phyloP scores from a whole-genome alignment of 2,113 vertebrate genomes.

The Cebus imitator region DNA sequence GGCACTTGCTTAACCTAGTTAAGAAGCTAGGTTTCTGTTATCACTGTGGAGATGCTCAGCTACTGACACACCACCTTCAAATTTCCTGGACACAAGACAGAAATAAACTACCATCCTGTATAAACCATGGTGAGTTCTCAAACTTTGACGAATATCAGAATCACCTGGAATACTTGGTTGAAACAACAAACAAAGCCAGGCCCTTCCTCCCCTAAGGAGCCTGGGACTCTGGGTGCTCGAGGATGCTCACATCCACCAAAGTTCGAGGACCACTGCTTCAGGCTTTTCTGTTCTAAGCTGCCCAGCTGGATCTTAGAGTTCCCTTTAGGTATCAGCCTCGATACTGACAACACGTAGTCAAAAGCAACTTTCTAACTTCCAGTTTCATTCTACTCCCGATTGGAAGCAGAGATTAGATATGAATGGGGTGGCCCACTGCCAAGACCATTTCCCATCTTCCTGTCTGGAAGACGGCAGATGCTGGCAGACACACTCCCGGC shows the following conservation, averaged over 20 bases:
- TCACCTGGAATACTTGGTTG: not conserved
- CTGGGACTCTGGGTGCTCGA: not conserved
- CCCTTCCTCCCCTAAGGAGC: accelerated
- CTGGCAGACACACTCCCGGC: accelerated
- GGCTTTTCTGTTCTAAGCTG: not conserved
- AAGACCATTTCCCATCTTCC: not conserved
- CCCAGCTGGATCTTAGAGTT: not conserved
- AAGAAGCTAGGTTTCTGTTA: not conserved
- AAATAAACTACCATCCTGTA: not conserved
- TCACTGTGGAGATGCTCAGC: not conserved
- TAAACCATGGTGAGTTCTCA: not conserved
- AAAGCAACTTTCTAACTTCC: not conserved
- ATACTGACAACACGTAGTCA: not conserved
- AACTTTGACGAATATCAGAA: not conserved
- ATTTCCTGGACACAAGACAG: not conserved
- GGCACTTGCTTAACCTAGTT: not conserved
- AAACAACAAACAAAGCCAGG: not conserved
- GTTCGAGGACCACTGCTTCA: not conserved
- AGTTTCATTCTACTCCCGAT: not conserved
- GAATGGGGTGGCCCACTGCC: not conserved
- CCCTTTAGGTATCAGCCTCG: not conserved
- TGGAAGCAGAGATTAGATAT: not conserved
- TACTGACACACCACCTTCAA: not conserved
- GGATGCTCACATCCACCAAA: too few species aligned
- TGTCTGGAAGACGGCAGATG: accelerated